These are phyloP conservation scores for Apotomis turbidana DNA, from an alignment of 2,888 invertebrate genomes.

Conservation along the genomic window DNA sequence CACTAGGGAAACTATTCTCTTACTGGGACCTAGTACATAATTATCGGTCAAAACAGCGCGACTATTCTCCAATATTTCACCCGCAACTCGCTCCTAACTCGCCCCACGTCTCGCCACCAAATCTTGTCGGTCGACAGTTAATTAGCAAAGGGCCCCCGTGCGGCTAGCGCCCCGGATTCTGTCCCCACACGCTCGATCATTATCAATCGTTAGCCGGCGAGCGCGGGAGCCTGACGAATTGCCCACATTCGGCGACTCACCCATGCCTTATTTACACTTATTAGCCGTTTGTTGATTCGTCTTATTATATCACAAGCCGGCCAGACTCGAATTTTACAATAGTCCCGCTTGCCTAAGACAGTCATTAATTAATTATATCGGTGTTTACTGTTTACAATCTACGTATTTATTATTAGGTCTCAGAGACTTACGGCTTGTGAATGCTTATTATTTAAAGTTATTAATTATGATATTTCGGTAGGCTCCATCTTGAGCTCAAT, in stretches of 20 bases:
- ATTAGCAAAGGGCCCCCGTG: constrained; percentile 42
- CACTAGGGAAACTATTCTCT: too few species aligned
- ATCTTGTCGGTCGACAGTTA: constrained; percentile 42
- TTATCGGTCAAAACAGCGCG: not conserved
- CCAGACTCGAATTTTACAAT: not conserved
- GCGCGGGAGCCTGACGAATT: constrained; percentile 51
- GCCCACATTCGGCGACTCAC: constrained; percentile 44
- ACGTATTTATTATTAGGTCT: not conserved
- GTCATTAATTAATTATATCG: not conserved
- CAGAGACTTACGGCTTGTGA: not conserved
- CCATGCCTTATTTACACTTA: constrained; percentile 40
- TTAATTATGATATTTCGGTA: constrained; percentile 8
- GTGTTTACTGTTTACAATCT: constrained; percentile 1
- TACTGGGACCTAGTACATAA: too few species aligned
- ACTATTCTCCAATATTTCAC: constrained; percentile 7
- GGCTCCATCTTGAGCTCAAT: not conserved
- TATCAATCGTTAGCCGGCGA: constrained; percentile 50
- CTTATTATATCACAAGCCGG: constrained; percentile 22
- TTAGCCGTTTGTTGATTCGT: constrained; percentile 37
- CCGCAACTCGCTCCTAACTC: constrained; percentile 23
- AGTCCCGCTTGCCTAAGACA: constrained; percentile 13
- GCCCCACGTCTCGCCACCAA: constrained; percentile 32
- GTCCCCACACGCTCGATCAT: constrained; percentile 50
- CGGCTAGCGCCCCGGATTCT: constrained; percentile 39
- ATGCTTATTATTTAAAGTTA: not conserved